Percentiles rank a stretch among this genome's conserved stretches.
phyloP scores from a whole-genome alignment of 2,113 vertebrate species.

The Atlantisia rogersi region DNA sequence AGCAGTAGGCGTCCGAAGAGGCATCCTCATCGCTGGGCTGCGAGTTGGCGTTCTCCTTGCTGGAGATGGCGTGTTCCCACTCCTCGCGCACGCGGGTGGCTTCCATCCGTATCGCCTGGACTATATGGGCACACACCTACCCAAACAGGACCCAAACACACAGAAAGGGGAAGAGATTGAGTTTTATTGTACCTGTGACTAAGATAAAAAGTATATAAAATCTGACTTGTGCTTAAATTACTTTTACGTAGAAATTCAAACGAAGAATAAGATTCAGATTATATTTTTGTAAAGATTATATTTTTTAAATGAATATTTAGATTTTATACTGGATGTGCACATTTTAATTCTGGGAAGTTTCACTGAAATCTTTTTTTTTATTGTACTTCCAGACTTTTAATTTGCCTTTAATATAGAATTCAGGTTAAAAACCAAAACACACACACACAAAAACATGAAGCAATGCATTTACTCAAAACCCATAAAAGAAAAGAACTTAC shows the following conservation, averaged over 20 bases:
- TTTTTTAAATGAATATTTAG: background rate
- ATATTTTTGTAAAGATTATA: too few species aligned
- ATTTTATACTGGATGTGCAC: background rate
- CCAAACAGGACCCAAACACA: background rate
- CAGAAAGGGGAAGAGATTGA: rapidly evolving
- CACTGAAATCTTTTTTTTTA: background rate
- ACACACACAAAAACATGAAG: background rate
- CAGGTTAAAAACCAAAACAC: background rate
- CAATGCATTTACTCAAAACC: background rate
- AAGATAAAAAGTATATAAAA: background rate
- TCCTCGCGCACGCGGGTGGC: constrained; percentile 96
- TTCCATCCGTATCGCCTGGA: constrained; percentile 98
- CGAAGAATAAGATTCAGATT: background rate
- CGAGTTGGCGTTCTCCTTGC: constrained; percentile 98
- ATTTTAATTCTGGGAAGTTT: background rate
- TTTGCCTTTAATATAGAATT: background rate
- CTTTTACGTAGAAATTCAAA: background rate
- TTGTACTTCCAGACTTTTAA: background rate
- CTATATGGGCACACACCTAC: constrained; percentile 97
- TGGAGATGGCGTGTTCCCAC: constrained; percentile 98
- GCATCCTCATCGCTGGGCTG: constrained; percentile 96
- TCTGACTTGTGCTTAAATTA: background rate
- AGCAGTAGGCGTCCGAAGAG: constrained; percentile 96
- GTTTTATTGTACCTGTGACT: background rate
- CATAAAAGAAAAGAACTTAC: background rate